These are phyloP conservation scores for Drosophila diplacantha DNA, from an alignment of 2,888 invertebrate species.

Conservation along the genomic window DNA sequence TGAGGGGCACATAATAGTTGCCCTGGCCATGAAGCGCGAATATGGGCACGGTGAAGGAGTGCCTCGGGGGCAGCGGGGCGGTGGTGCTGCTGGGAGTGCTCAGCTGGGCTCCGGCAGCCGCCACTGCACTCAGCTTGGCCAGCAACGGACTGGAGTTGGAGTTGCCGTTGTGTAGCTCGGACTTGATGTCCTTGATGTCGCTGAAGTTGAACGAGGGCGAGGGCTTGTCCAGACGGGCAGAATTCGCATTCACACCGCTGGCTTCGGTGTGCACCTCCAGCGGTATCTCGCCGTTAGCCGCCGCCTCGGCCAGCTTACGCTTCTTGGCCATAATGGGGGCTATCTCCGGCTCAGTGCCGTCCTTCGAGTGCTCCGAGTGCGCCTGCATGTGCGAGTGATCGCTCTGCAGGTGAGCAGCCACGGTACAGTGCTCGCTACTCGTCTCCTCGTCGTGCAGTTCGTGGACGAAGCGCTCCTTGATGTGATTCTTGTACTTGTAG, in stretches of 20 bases:
- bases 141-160: conserved; percentile 62
- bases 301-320: conserved; percentile 73
- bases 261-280: conserved; percentile 48
- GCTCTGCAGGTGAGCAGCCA: conserved; percentile 71
- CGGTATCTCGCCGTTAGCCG: conserved; percentile 49
- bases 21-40: conserved; percentile 94
- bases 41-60: conserved; percentile 84
- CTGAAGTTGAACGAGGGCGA: conserved; percentile 67
- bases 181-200: conserved; percentile 73
- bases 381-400: conserved; percentile 75
- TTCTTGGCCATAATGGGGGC: conserved; percentile 76
- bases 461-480: conserved; percentile 90
- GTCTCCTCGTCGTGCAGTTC: conserved; percentile 78
- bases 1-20: conserved; percentile 91
- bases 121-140: conserved; percentile 49
- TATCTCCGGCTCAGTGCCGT: conserved; percentile 76
- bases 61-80: conserved; percentile 59
- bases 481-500: conserved; percentile 96
- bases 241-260: conserved; percentile 36
- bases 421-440: conserved; percentile 77
- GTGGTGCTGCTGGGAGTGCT: conserved; percentile 66
- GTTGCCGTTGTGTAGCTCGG: conserved; percentile 67
- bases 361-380: conserved; percentile 75
- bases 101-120: conserved; percentile 55
- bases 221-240: conserved; percentile 57